Evolutionary conservation across 2,888 invertebrate species (phyloP).

Genomic region (Petrolisthes manimaculis): DNA sequence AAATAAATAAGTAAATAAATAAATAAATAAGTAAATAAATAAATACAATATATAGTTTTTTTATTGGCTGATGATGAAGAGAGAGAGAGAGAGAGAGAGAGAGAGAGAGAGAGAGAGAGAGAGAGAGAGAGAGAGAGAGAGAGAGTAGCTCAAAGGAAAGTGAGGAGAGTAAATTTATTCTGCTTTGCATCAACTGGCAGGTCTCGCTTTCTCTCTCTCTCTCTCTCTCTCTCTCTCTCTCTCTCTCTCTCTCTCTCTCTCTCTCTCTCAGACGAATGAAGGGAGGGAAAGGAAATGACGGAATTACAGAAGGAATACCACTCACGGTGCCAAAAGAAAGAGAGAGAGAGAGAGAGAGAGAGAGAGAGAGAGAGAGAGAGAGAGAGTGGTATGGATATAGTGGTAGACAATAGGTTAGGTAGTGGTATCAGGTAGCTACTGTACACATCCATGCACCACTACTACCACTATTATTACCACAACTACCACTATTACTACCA

Average conservation of each 20-base stretch:
- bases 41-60: conserved; percentile 14
- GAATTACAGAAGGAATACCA: neutral
- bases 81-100: neutral
- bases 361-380: conserved; percentile 7
- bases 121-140: conserved; percentile 33
- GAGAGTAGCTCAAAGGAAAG: conserved; percentile 11
- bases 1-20: conserved; percentile 38
- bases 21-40: conserved; percentile 35
- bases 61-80: neutral
- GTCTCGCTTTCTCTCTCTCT: conserved; percentile 3
- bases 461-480: neutral
- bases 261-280: neutral
- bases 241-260: conserved; percentile 27
- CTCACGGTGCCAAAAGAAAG: neutral
- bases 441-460: neutral
- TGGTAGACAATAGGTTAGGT: neutral
- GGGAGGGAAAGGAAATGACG: neutral
- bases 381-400: neutral
- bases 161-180: neutral
- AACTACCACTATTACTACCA: neutral
- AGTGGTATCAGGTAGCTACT: neutral
- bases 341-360: neutral
- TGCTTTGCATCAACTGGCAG: neutral
- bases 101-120: conserved; percentile 3
- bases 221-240: conserved; percentile 1